A percentile compares a stretch with the other conserved stretches of the same genome.
phyloP scores from a whole-genome alignment of 2,888 invertebrate species.

The Cephonodes hylas region DNA sequence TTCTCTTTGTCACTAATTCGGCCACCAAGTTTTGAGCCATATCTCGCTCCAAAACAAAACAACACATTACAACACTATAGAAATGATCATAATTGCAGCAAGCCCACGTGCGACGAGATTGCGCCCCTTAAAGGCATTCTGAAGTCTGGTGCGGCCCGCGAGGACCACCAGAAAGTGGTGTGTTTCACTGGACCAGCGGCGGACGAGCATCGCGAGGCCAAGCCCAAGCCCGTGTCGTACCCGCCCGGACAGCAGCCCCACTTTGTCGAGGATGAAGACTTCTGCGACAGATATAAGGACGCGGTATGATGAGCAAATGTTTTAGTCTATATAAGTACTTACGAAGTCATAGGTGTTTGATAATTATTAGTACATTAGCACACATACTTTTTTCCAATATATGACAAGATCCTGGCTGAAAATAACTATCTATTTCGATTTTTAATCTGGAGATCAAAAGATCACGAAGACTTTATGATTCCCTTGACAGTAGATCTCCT shows the following conservation, averaged over 20 bases:
- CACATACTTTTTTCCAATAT: too few relatives aligned
- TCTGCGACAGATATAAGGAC: conserved; percentile 57
- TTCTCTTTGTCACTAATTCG: too few relatives aligned
- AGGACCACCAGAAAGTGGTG: conserved; percentile 74
- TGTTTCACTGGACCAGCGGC: conserved; percentile 72
- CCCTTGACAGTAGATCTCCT: too few relatives aligned
- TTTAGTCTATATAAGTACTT: not conserved
- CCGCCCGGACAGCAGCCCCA: conserved; percentile 61
- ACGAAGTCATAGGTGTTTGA: too few relatives aligned
- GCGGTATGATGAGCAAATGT: conserved; percentile 37
- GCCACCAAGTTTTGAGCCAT: too few relatives aligned
- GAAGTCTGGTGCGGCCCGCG: conserved; percentile 61
- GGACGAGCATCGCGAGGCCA: conserved; percentile 46
- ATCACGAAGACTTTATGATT: too few relatives aligned
- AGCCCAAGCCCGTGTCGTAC: conserved; percentile 29
- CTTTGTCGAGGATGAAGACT: conserved; percentile 55
- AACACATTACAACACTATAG: too few relatives aligned
- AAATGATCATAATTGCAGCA: conserved; percentile 52
- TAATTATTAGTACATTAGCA: too few relatives aligned
- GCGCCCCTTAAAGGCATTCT: conserved; percentile 69
- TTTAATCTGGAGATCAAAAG: too few relatives aligned
- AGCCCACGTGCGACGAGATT: conserved; percentile 58
- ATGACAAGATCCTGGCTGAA: too few relatives aligned
- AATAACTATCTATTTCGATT: too few relatives aligned
- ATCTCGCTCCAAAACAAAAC: too few relatives aligned